phyloP scores from a whole-genome alignment of 2,797 vertebrate genomes.

The Pseudochirops corinnae region DNA sequence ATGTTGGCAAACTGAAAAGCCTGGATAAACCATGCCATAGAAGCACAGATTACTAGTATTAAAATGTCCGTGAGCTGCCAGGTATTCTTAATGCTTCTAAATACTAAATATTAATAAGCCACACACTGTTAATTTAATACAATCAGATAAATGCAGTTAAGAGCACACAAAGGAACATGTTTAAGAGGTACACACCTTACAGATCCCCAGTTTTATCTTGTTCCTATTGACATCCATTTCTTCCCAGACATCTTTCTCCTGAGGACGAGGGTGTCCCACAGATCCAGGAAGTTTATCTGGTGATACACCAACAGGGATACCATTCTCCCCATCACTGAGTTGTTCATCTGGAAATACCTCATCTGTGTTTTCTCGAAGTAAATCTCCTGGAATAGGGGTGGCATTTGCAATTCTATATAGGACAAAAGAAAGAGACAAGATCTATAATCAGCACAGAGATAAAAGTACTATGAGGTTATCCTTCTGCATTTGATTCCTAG shows the following conservation, averaged over 20 bases:
- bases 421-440: conserved; percentile 16
- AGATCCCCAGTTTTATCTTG: conserved; percentile 90
- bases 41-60: conserved; percentile 33
- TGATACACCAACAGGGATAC: conserved; percentile 86
- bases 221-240: conserved; percentile 97
- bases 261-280: conserved; percentile 89
- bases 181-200: conserved; percentile 89
- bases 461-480: conserved; percentile 47
- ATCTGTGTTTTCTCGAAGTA: conserved; percentile 96
- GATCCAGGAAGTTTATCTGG: conserved; percentile 91
- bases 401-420: conserved; percentile 95
- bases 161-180: not conserved
- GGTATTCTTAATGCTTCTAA: not conserved
- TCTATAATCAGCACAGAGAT: conserved; percentile 51
- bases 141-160: conserved; percentile 32
- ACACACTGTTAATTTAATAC: conserved; percentile 27
- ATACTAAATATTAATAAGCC: conserved; percentile 17
- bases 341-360: conserved; percentile 98
- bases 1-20: conserved; percentile 4
- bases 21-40: conserved; percentile 28
- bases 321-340: conserved; percentile 97
- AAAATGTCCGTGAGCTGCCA: conserved; percentile 4
- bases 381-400: conserved; percentile 96
- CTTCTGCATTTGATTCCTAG: conserved; percentile 42
- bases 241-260: conserved; percentile 98